Evolutionary conservation across 2,797 vertebrate species (phyloP).

Genomic region (Podargus strigoides): DNA sequence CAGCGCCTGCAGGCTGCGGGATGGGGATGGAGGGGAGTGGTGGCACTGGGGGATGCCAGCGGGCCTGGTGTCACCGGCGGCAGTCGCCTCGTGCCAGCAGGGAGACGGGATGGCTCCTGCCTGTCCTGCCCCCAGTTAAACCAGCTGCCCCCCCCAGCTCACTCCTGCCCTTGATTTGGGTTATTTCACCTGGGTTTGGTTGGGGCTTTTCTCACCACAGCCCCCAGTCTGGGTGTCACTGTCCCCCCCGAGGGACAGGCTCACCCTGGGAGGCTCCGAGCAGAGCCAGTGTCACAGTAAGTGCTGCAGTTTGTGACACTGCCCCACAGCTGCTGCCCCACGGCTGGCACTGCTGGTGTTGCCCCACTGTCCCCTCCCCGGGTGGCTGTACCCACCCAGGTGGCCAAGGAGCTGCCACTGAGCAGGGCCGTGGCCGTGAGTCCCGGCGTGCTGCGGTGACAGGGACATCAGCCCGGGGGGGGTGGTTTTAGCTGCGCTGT

Average conservation of each 20-base stretch:
- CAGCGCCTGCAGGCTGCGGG: not conserved
- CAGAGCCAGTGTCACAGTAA: not conserved
- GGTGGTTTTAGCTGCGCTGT: not conserved
- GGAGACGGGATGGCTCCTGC: too few relatives aligned
- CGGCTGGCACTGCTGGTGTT: too few relatives aligned
- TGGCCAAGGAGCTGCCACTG: not conserved
- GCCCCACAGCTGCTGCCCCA: too few relatives aligned
- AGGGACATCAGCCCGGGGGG: not conserved
- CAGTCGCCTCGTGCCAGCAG: not conserved
- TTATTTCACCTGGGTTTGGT: too few relatives aligned
- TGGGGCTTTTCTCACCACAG: too few relatives aligned
- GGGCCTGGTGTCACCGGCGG: not conserved
- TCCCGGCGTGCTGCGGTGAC: fast-evolving
- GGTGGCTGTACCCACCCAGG: not conserved
- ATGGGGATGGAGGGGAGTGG: not conserved
- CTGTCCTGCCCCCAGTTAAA: too few relatives aligned
- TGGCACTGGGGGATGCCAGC: not conserved
- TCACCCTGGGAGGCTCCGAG: not conserved
- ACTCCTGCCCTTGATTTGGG: too few relatives aligned
- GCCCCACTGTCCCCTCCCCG: not conserved
- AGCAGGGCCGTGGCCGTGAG: not conserved
- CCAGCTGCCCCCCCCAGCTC: too few relatives aligned
- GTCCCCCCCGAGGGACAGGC: not conserved
- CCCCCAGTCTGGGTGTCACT: not conserved
- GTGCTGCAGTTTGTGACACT: too few relatives aligned